Evolutionary conservation across 2,113 vertebrate genomes (phyloP).

Genomic region (Siniperca chuatsi): DNA sequence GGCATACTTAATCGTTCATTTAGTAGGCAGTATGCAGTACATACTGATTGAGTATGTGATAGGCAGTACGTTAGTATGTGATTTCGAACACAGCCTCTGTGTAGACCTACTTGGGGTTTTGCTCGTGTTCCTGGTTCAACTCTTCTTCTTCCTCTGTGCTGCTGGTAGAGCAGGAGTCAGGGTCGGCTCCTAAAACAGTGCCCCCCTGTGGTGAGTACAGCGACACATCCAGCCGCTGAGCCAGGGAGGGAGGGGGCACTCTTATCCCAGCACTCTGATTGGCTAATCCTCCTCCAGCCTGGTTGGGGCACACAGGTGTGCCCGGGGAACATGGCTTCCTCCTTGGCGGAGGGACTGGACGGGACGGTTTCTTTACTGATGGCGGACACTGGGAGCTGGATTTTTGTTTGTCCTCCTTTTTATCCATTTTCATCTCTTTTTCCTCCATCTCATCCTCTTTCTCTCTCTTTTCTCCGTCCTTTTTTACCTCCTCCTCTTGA

Average conservation of each 20-base stretch:
- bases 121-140: conserved; percentile 59
- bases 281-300: conserved; percentile 33
- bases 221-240: conserved; percentile 77
- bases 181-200: conserved; percentile 74
- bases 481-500: conserved; percentile 22
- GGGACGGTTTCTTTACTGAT: conserved; percentile 56
- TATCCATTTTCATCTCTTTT: conserved; percentile 36
- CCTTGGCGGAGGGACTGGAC: conserved; percentile 87
- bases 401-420: conserved; percentile 50
- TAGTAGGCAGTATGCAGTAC: no score
- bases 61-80: no score
- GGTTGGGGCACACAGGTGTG: conserved; percentile 3
- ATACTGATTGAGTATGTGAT: no score
- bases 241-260: conserved; percentile 13
- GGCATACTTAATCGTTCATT: no score
- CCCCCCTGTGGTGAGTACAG: conserved; percentile 85
- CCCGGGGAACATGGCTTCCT: conserved; percentile 74
- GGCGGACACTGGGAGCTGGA: conserved; percentile 7
- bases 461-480: conserved; percentile 14
- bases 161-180: conserved; percentile 93
- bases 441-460: conserved; percentile 46
- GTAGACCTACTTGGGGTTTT: conserved; percentile 55
- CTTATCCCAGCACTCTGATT: conserved; percentile 44
- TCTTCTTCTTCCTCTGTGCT: conserved; percentile 94
- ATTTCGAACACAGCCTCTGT: no score